Conservation (phyloP, 2,797 vertebrate genomes). For the Halcyon chelicuti region DNA sequence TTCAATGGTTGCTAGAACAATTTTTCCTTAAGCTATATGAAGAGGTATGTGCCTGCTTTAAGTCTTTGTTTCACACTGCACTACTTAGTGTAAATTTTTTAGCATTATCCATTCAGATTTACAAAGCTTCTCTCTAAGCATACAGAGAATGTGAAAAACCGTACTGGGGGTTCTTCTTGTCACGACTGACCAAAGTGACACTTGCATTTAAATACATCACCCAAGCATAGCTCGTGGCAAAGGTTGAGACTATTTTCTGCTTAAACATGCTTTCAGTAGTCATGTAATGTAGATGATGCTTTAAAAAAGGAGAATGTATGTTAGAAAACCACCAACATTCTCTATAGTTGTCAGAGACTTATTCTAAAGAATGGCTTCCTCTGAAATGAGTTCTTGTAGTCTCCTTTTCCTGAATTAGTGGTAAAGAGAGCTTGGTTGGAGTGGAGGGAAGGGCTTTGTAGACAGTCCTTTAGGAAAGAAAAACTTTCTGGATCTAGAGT, state of each 20-base stretch:
- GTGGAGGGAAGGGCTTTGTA: not conserved
- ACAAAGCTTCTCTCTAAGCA: not conserved
- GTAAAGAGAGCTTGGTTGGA: not conserved
- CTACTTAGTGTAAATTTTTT: not conserved
- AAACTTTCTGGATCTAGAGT: not conserved
- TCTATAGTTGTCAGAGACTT: not conserved
- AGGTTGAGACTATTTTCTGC: not conserved
- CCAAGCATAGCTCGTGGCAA: not conserved
- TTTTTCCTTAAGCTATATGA: not conserved
- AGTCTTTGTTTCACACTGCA: not conserved
- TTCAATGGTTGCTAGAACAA: not conserved
- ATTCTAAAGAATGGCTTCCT: not conserved
- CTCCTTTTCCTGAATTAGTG: not conserved
- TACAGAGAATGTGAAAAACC: not conserved
- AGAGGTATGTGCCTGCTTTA: not conserved
- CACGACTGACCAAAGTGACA: not conserved
- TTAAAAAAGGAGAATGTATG: not conserved
- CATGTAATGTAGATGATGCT: not conserved
- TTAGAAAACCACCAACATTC: not conserved
- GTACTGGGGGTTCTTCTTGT: not conserved
- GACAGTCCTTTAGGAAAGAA: not conserved
- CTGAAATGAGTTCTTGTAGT: not conserved
- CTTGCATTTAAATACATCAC: not conserved
- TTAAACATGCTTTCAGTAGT: not conserved
- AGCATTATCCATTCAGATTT: not conserved